A percentile compares a stretch with the other conserved stretches of the same genome.
Evolutionary conservation across 2,888 invertebrate species (phyloP).

Genomic region (Acanthacorydalis orientalis): DNA sequence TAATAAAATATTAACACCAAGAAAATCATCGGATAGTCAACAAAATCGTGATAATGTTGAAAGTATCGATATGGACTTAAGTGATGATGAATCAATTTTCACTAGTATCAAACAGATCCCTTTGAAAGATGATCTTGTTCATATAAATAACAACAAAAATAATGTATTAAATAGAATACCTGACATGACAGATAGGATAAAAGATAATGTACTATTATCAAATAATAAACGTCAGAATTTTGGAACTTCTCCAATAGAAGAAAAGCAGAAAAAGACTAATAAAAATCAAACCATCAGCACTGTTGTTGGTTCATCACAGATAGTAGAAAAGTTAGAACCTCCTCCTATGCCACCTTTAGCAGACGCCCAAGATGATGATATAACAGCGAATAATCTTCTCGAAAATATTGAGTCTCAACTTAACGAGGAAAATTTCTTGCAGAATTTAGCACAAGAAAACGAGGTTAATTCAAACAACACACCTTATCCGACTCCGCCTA

Average conservation of each 20-base stretch:
- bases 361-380: slow-evolving; percentile 22
- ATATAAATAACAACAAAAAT: too few species aligned
- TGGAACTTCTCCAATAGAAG: too few species aligned
- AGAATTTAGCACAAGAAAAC: background rate
- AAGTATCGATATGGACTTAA: slow-evolving; percentile 75
- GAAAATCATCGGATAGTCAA: slow-evolving; percentile 9
- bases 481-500: too few species aligned
- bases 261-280: too few species aligned
- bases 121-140: too few species aligned
- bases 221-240: too few species aligned
- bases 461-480: slow-evolving; percentile 8
- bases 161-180: too few species aligned
- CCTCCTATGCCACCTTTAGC: slow-evolving; percentile 24
- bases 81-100: slow-evolving; percentile 48
- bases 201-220: too few species aligned
- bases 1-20: slow-evolving; percentile 5
- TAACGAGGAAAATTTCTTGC: slow-evolving; percentile 10
- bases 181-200: too few species aligned
- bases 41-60: slow-evolving; percentile 49
- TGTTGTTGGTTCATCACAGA: background rate
- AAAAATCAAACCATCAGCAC: background rate
- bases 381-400: slow-evolving; percentile 22
- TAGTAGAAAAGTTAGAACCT: background rate
- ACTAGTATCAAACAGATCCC: background rate
- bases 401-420: slow-evolving; percentile 21